Evolutionary conservation across 2,113 vertebrate genomes (phyloP).

Genomic region (Gracilinanus agilis): DNA sequence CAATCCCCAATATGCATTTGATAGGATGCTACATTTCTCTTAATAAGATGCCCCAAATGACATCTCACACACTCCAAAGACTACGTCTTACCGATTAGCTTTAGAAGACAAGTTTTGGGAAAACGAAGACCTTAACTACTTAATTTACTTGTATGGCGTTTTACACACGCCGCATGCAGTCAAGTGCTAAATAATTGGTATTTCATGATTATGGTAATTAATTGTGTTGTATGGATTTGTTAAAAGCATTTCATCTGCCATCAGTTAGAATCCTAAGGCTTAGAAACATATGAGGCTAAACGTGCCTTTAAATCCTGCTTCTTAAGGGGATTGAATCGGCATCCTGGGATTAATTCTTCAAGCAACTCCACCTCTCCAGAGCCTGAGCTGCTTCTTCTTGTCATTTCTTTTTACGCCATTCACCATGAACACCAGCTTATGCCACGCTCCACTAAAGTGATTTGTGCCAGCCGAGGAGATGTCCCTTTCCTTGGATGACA

Average conservation of each 20-base stretch:
- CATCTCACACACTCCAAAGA: neutral
- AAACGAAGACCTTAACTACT: neutral
- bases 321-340: neutral
- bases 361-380: neutral
- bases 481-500: neutral
- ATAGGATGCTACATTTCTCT: neutral
- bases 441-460: conserved; percentile 15
- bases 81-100: neutral
- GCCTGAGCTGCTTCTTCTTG: neutral
- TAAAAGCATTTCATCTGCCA: conserved; percentile 4
- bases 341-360: neutral
- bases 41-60: neutral
- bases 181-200: neutral
- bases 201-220: neutral
- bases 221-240: neutral
- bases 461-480: neutral
- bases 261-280: neutral
- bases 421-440: conserved; percentile 4
- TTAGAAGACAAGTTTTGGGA: neutral
- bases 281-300: neutral
- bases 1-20: conserved; percentile 1
- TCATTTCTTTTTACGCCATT: conserved; percentile 27
- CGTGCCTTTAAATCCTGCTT: conserved; percentile 17
- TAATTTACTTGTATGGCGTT: neutral
- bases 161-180: neutral